phyloP scores from a whole-genome alignment of 2,113 vertebrate genomes.

The Rutilus rutilus region DNA sequence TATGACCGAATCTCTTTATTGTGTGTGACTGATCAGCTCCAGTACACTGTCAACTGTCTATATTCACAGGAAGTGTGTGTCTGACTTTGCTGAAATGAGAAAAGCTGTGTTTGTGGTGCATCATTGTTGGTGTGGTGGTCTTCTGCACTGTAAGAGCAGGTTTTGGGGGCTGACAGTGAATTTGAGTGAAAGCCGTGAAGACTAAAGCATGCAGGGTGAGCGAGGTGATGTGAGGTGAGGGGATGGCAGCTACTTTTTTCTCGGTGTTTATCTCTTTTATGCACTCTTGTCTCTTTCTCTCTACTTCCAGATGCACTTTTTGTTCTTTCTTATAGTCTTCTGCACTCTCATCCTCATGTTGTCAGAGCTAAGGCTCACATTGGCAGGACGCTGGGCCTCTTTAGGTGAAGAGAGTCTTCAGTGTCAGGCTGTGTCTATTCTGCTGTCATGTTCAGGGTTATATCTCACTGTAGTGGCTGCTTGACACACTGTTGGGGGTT shows the following conservation, averaged over 20 bases:
- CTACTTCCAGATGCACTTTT: slow-evolving; percentile 19
- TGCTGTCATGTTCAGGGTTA: slow-evolving; percentile 79
- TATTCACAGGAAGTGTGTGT: slow-evolving; percentile 43
- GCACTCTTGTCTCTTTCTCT: neutral
- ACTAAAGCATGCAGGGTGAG: neutral
- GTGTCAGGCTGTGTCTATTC: slow-evolving; percentile 78
- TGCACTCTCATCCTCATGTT: slow-evolving; percentile 68
- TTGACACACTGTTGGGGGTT: slow-evolving; percentile 74
- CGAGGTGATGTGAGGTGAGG: slow-evolving; percentile 17
- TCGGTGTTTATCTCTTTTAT: slow-evolving; percentile 8
- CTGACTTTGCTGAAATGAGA: neutral
- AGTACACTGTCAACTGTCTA: neutral
- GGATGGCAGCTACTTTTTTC: neutral
- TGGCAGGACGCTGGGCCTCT: slow-evolving; percentile 72
- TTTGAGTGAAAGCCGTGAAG: neutral
- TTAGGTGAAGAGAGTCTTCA: slow-evolving; percentile 77
- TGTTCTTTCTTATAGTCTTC: slow-evolving; percentile 52
- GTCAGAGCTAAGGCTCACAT: slow-evolving; percentile 73
- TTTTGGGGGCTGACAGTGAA: neutral
- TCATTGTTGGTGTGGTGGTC: slow-evolving; percentile 11
- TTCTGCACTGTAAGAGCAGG: neutral
- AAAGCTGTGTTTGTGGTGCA: slow-evolving; percentile 1
- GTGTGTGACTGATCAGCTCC: slow-evolving; percentile 7
- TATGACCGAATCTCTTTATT: neutral
- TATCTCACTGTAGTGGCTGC: slow-evolving; percentile 70